These are phyloP conservation scores for Autographa gamma DNA, from an alignment of 2,888 invertebrate species.

Conservation along the genomic window DNA sequence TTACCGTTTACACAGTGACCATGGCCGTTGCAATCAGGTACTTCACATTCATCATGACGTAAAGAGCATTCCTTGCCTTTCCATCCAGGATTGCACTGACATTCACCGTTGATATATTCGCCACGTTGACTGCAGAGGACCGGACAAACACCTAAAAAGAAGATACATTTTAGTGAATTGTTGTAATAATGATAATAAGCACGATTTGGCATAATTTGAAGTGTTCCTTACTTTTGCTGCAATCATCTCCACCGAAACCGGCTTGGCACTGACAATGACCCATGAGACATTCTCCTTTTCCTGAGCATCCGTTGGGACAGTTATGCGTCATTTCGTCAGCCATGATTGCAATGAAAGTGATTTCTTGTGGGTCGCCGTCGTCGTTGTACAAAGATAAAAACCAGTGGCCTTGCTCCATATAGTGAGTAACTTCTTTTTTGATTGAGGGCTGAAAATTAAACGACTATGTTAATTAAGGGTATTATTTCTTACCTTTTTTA, in stretches of 20 bases:
- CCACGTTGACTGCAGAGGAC: conserved; percentile 99
- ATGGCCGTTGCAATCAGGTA: conserved; percentile 98
- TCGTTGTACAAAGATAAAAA: conserved; percentile 98
- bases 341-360: conserved; percentile 94
- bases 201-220: not conserved
- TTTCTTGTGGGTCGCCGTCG: conserved; percentile 96
- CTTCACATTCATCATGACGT: conserved; percentile 98
- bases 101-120: conserved; percentile 98
- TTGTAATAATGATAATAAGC: not conserved
- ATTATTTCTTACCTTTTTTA: conserved; percentile 28
- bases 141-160: conserved; percentile 95
- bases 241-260: conserved; percentile 98
- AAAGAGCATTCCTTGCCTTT: conserved; percentile 99
- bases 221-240: conserved; percentile 96
- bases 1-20: conserved; percentile 98
- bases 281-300: conserved; percentile 98
- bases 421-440: conserved; percentile 97
- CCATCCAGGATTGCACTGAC: conserved; percentile 99
- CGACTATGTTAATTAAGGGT: conserved; percentile 39
- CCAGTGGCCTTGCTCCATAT: conserved; percentile 99
- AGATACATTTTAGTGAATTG: not conserved
- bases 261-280: conserved; percentile 99
- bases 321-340: conserved; percentile 98
- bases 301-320: conserved; percentile 98
- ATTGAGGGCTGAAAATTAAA: conserved; percentile 91